These are phyloP conservation scores for Lordiphosa stackelbergi DNA, from an alignment of 1,140 invertebrate species.

Conservation along the genomic window DNA sequence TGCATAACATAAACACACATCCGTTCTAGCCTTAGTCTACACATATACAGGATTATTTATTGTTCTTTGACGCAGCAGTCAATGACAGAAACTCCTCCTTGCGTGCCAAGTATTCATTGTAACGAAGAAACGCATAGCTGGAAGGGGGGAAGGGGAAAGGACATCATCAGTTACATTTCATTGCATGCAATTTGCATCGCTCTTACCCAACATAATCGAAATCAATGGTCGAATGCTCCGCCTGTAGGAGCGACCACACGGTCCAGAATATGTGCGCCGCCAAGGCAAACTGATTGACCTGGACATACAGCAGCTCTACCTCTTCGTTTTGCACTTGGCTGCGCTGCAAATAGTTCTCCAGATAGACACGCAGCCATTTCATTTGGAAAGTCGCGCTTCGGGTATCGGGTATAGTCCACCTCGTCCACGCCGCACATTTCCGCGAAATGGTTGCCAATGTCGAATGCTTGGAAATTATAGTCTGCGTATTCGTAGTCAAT, in stretches of 20 bases:
- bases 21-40: slow-evolving; percentile 54
- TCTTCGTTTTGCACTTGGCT: slow-evolving; percentile 79
- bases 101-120: slow-evolving; percentile 82
- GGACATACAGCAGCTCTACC: slow-evolving; percentile 84
- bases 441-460: slow-evolving; percentile 98
- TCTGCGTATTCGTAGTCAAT: slow-evolving; percentile 99
- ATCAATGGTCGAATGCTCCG: slow-evolving; percentile 92
- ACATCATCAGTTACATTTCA: neutral
- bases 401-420: slow-evolving; percentile 88
- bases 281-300: slow-evolving; percentile 89
- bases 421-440: slow-evolving; percentile 95
- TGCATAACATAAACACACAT: slow-evolving; percentile 34
- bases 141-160: slow-evolving; percentile 49
- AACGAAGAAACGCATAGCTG: slow-evolving; percentile 83
- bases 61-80: slow-evolving; percentile 54
- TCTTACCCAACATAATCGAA: slow-evolving; percentile 95
- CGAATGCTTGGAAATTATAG: slow-evolving; percentile 96
- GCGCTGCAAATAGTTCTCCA: slow-evolving; percentile 81
- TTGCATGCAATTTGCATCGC: slow-evolving; percentile 29
- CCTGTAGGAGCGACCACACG: slow-evolving; percentile 94
- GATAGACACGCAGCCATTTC: slow-evolving; percentile 88
- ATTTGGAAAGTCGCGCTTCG: slow-evolving; percentile 88
- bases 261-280: slow-evolving; percentile 94
- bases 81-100: slow-evolving; percentile 76
- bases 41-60: slow-evolving; percentile 54